Percentiles rank a stretch among this genome's conserved stretches.
These are phyloP conservation scores for Holocentrus rufus DNA, from an alignment of 2,797 vertebrate genomes.

Conservation along the genomic window DNA sequence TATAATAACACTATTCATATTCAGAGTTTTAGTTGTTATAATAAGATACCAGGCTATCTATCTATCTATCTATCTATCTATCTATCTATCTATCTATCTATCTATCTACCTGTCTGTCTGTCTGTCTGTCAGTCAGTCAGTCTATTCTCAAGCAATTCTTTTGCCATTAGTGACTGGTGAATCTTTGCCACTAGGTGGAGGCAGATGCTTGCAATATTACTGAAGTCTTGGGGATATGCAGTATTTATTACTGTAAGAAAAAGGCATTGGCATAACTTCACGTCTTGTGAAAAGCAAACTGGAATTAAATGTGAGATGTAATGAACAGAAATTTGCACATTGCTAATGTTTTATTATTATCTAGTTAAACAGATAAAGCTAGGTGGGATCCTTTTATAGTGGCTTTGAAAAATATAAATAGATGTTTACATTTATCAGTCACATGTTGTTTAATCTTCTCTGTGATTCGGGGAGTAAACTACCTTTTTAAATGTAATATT, in stretches of 20 bases:
- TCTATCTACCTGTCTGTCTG: background rate
- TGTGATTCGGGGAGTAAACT: background rate
- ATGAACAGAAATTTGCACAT: background rate
- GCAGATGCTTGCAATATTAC: conserved; percentile 57
- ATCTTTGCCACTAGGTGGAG: conserved; percentile 72
- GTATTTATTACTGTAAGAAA: conserved; percentile 9
- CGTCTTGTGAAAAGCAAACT: conserved; percentile 3
- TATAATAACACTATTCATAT: no score
- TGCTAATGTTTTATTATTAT: background rate
- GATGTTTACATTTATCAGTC: no score
- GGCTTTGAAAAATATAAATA: no score
- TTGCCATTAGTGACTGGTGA: background rate
- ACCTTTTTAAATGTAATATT: conserved; percentile 7
- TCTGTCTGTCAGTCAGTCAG: no score
- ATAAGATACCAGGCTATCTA: no score
- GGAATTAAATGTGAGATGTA: background rate
- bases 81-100: no score
- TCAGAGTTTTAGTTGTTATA: no score
- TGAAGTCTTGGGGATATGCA: background rate
- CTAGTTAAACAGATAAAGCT: background rate
- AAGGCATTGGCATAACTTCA: background rate
- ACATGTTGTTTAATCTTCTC: background rate
- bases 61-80: no score
- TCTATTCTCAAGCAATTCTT: background rate
- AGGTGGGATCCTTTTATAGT: background rate